Base-by-base conservation (phyloP, 1,140 invertebrate species). In the Diploscapter pachys region DNA sequence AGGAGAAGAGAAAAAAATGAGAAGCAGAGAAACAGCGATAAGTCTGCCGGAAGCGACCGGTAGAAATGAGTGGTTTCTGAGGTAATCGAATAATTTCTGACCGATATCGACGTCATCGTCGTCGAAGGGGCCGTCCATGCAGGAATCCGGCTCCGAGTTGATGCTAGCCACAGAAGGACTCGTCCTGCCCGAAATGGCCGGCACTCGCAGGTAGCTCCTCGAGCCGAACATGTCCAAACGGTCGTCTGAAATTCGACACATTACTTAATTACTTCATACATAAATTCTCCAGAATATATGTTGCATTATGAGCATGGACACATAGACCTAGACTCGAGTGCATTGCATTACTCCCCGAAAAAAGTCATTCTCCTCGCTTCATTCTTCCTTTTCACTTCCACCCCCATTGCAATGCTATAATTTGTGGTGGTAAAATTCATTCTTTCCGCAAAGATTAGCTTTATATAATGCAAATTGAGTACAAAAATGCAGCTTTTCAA, bases 101-200 rank as follows among this genome's bases (percentile, higher is more conserved):
- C 69, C 71, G 13, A 76, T 78, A 63, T 78, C 76, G 65, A 63
- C 73, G 76, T 77, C 77, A 56, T 79, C 77, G 54, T 79, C 78
- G 54, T 78, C 73, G 56, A 71, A 51, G 9, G 70, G 71, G 55
- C 72, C 75, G 53, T 79, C 78, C n/a, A 79, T 65, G 67, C 78
- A 79, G 5, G 72, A 76, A 48, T 79, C 78, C 64, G 78, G 78
- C 57, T 79, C 78, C 4, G 77, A 79, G 50, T 59, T 63, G 76
- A 79, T 79, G 5, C 66, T 71, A 48, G 68, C 72, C n/a, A 79
- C 77, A 0, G 78, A 79, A 52, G 78, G 78, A 59, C 63, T 68
- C n/a, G 78, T 80, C 5, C 78, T 57, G 49, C 78, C 77, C 4
- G 63, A 66, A 3, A 74, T 65, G 54, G 61, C 73, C 3, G 77